Conservation (phyloP, 2,888 invertebrate genomes). For the Dynastes hyllus region DNA sequence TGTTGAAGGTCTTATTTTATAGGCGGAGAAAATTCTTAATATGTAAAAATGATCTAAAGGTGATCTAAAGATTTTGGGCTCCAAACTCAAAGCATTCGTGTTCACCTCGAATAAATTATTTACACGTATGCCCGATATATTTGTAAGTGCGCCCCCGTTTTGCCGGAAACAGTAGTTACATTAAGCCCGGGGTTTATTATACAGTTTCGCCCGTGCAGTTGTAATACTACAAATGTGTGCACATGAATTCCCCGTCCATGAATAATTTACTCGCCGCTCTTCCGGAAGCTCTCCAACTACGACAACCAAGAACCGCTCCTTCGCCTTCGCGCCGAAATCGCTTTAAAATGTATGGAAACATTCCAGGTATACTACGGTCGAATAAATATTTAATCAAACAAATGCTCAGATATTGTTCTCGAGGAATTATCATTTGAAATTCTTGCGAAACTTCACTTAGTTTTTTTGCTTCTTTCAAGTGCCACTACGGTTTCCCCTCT, state of each 20-base stretch:
- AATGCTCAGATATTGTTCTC: conserved; percentile 48
- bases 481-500: background rate
- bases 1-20: no score
- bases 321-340: conserved; percentile 39
- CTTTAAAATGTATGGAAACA: conserved; percentile 53
- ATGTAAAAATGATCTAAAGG: background rate
- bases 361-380: conserved; percentile 43
- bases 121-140: conserved; percentile 37
- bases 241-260: conserved; percentile 54
- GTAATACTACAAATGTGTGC: conserved; percentile 52
- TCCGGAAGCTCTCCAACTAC: conserved; percentile 35
- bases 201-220: conserved; percentile 48
- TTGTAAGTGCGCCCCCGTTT: conserved; percentile 48
- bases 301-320: conserved; percentile 37
- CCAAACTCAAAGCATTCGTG: background rate
- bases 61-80: background rate
- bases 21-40: no score
- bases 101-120: conserved; percentile 44
- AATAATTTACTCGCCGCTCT: conserved; percentile 52
- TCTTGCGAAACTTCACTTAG: conserved; percentile 37
- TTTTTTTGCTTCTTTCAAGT: conserved; percentile 3
- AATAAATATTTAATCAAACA: conserved; percentile 53
- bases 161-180: conserved; percentile 50
- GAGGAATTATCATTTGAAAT: conserved; percentile 47
- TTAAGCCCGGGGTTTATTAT: conserved; percentile 54